Base-by-base conservation (phyloP, 2,888 invertebrate genomes). In the Drepanosiphum platanoidis region DNA sequence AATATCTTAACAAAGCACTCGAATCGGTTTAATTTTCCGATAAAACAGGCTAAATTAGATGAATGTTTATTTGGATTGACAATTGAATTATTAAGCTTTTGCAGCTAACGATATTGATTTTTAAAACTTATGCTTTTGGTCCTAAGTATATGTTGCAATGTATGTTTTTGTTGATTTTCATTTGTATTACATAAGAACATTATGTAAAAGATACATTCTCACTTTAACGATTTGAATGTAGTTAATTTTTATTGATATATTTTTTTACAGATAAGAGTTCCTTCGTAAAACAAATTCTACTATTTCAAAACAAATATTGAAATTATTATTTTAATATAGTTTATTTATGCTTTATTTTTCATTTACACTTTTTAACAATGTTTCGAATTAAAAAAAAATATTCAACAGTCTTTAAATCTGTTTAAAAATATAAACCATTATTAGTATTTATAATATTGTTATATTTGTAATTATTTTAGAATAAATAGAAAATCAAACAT, bases 401-500 rank as follows among this genome's bases (percentile, higher is more conserved):
- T 30, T 80, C 27, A 72, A 71, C 39, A 71, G 81, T 42, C 71
- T 58, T 58, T 30, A 30, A 30, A 66, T 64, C 18, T 83, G 32
- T 71, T n/a, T 22, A 58, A 32, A 72, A 72, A 81, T 71, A 27
- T 81, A 61, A 15, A 71, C 27, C 30, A 72, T 39, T 74, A 30
- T n/a, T 81, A 15, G 34, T 52, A 27, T 13, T 36, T 27, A 81
- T 81, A 70, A 39, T 72, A 71, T 13, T 39, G 11, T 70, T 61
- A 22, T 30, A 82, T 70, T n/a, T n/a, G n/a, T n/a, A 82, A 68
- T 32, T 83, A 4, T 61, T 58, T 64, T 7, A 30, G 32, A 75
- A 75, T 34, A 18, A 42, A 8, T 46, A 52, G 22, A 71, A 86
- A 75, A 81, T 91, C 88, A 94, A 70, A 94, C 93, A 90, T 94